Evolutionary conservation across 1,140 invertebrate genomes (phyloP), one percentile per base, ranked within the genome.

Genomic region (Triops longicaudatus): DNA sequence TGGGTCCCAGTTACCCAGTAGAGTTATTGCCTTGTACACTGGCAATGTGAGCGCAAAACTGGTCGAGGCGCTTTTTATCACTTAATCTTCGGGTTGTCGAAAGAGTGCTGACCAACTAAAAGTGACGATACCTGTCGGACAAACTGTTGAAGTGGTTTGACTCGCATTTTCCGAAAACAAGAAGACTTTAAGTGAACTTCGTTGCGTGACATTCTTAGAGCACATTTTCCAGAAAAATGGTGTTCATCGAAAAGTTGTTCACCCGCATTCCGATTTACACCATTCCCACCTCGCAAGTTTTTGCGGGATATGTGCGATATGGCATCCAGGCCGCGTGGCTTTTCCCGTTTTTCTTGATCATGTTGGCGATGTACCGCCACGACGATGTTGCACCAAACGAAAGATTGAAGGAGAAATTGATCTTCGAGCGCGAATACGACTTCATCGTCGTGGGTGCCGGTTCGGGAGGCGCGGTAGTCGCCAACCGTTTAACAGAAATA

Each of bases 381-480:
- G 50, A 63, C 0, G 50, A 63, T 14, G 22, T 63, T n/a, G 14
- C 50, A n/a, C 50, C 50, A 6, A 14, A 14, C 14, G 50, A 17
- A 14, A 17, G 50, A 3, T 14, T 63, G 5, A 63, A 3, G 17
- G 50, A 63, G 14, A 63, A 63, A 22, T 14, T 63, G 17, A 12
- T 63, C 22, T 63, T 63, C 50, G 22, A 63, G 4, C 50, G 42
- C 43, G 37, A 43, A 26, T 94, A 94, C 83, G 92, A 94, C 84
- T 94, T 94, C 84, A 91, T 94, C 79, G 89, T 94, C 28, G 90
- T 97, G 75, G 95, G 95, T 1, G 93, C 92, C 4, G 95, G 95
- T 0, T 94, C 93, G 17, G 92, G 91, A 0, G 88, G 94, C 63
- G 91, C 90, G 78, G 92, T 94, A 0, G 80, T 95, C 17, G 92